Evolutionary conservation across 2,797 vertebrate genomes (phyloP).

Genomic region (Coregonus suidteri): DNA sequence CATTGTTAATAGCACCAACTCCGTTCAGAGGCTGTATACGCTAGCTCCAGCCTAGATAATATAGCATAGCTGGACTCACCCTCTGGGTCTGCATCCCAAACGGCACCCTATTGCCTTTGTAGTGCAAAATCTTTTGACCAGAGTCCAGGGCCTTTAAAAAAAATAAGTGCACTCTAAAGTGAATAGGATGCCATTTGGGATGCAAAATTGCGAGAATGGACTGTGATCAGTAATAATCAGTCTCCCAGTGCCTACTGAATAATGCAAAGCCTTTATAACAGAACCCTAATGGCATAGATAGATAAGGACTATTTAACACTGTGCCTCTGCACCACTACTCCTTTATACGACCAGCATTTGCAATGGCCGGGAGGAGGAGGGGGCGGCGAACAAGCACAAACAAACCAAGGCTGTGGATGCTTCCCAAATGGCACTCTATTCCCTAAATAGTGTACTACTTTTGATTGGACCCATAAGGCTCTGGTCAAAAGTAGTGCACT

Average conservation of each 20-base stretch:
- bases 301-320: conserved; percentile 72
- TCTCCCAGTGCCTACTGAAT: conserved; percentile 73
- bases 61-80: conserved; percentile 43
- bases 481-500: no score
- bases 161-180: not conserved
- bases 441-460: not conserved
- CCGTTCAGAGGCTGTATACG: not conserved
- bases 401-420: not conserved
- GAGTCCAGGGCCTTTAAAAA: no score
- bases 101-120: not conserved
- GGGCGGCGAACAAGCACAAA: not conserved
- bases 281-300: conserved; percentile 75
- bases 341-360: conserved; percentile 64
- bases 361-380: conserved; percentile 30
- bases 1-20: not conserved
- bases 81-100: conserved; percentile 3
- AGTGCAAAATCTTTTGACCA: not conserved
- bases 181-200: not conserved
- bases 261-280: conserved; percentile 76
- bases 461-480: no score
- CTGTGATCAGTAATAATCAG: conserved; percentile 71
- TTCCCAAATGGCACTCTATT: not conserved
- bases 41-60: not conserved
- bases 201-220: not conserved
- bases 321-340: conserved; percentile 52